Conservation (phyloP, 1,140 invertebrate species). For the Dolichoris vasculosae region DNA sequence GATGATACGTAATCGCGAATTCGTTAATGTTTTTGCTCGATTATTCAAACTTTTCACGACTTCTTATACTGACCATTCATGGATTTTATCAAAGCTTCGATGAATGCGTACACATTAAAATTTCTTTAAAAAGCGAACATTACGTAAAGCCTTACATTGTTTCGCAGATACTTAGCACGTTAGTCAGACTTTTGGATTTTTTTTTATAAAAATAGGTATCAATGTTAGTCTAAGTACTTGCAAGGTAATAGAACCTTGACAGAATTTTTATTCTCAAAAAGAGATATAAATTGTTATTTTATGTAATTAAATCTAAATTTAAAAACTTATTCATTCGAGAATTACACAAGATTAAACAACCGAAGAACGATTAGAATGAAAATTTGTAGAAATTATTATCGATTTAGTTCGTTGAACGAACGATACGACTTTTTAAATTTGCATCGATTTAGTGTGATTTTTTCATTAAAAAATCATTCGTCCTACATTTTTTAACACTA, state of each 20-base stretch:
- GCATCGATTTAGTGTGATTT: no score
- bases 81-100: background rate
- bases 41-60: background rate
- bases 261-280: slow-evolving; percentile 12
- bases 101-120: background rate
- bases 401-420: background rate
- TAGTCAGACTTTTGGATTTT: slow-evolving; percentile 5
- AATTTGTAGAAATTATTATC: background rate
- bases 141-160: background rate
- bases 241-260: background rate
- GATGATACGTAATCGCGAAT: background rate
- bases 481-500: background rate
- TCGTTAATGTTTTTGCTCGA: background rate
- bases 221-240: slow-evolving; percentile 6
- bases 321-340: background rate
- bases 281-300: background rate
- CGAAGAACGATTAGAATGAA: background rate
- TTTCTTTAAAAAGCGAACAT: background rate
- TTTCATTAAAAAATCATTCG: no score
- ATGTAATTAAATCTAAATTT: background rate
- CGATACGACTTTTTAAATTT: no score
- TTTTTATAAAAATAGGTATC: slow-evolving; percentile 16
- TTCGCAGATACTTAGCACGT: background rate
- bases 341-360: background rate
- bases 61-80: background rate